Percentiles rank a stretch among this genome's conserved stretches.
These are phyloP conservation scores for Halichoerus grypus DNA, from an alignment of 2,113 vertebrate species.

Conservation along the genomic window DNA sequence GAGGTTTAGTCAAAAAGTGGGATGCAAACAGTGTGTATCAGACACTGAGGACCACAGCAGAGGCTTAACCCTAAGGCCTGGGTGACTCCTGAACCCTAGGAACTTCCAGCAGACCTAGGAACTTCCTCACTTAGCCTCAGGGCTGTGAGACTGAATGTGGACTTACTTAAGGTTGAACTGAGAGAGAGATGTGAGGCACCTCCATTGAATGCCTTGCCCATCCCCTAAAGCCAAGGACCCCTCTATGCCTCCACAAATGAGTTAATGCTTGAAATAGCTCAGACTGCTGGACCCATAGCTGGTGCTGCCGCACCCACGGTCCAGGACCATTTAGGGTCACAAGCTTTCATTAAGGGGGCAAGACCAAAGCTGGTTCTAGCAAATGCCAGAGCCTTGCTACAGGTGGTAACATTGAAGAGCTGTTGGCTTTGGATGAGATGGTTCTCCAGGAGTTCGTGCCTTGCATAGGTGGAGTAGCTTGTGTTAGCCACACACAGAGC, in stretches of 20 bases:
- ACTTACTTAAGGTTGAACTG: not conserved
- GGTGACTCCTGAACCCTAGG: not conserved
- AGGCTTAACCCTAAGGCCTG: not conserved
- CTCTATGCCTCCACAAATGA: not conserved
- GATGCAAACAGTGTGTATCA: not conserved
- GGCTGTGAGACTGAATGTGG: not conserved
- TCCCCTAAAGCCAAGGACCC: not conserved
- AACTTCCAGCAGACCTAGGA: not conserved
- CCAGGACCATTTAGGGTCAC: not conserved
- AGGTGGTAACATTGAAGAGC: not conserved
- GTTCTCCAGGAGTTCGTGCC: not conserved
- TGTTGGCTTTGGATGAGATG: not conserved
- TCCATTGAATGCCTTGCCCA: not conserved
- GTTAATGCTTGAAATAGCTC: not conserved
- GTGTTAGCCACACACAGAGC: not conserved
- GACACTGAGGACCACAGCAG: not conserved
- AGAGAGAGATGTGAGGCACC: not conserved
- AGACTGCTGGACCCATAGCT: not conserved
- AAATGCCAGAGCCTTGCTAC: not conserved
- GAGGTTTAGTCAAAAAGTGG: not conserved
- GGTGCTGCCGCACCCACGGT: not conserved
- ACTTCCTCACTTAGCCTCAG: not conserved
- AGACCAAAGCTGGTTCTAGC: slow-evolving; percentile 1
- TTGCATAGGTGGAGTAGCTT: not conserved
- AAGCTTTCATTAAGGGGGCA: not conserved